A percentile compares a stretch with the other conserved stretches of the same genome.
Conservation (phyloP, 2,888 invertebrate genomes). For the Acrobasis suavella region DNA sequence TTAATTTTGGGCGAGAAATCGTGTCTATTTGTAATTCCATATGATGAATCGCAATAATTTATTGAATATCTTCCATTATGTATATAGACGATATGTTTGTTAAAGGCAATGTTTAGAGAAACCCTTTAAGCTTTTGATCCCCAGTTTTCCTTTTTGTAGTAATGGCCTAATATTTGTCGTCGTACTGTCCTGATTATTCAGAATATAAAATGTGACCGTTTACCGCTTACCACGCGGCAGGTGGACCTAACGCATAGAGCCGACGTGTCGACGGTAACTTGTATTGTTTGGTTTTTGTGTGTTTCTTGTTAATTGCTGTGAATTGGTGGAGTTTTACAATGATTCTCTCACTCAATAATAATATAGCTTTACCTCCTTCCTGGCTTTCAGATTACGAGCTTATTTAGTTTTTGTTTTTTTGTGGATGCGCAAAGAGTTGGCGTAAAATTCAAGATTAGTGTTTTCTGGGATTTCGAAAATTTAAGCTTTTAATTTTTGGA, state of each 20-base stretch:
- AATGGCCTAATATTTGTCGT: constrained; percentile 33
- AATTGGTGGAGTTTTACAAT: constrained; percentile 30
- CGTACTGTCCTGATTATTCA: constrained; percentile 41
- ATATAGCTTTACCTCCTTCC: neutral
- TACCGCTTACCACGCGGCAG: constrained; percentile 77
- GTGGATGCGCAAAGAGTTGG: no score
- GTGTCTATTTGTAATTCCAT: neutral
- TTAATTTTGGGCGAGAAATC: neutral
- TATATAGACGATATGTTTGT: neutral
- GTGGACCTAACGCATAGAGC: constrained; percentile 81
- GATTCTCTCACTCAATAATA: neutral
- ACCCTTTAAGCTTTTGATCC: neutral
- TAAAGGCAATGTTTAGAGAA: neutral
- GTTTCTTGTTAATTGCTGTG: constrained; percentile 39
- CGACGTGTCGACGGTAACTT: constrained; percentile 75
- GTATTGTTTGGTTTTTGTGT: constrained; percentile 58
- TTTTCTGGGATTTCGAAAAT: no score
- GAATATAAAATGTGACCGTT: constrained; percentile 61
- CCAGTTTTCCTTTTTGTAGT: constrained; percentile 1
- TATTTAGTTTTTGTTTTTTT: neutral
- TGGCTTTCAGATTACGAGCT: constrained; percentile 3
- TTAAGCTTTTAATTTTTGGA: no score
- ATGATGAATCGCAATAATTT: neutral
- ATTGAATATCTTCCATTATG: neutral
- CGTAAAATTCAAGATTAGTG: no score